Base-by-base conservation (phyloP, 1,140 invertebrate genomes). In the Aleiodes sp. region DNA sequence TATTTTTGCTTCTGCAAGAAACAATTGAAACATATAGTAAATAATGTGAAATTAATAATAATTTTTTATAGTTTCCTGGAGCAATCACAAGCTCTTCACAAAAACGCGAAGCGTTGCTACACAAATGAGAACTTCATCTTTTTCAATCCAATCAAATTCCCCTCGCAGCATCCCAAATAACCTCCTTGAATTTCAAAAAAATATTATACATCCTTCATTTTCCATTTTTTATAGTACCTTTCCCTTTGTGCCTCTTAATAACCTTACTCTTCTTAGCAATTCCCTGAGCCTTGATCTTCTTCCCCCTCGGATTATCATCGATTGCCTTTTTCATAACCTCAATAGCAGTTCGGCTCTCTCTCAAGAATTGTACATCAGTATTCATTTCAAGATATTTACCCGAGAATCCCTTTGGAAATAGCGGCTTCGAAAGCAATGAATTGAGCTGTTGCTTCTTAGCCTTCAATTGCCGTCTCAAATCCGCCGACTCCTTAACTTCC, bases 351-450 rank as follows among this genome's bases (percentile, higher is more conserved):
- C 88, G 63, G 1, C 82, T 78, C 31, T 83, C 78, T 6, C 81
- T 65, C n/a, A 64, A 16, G 7, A 83, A 8, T 31, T 75, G 61
- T 12, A 72, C 2, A 14, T 79, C 37, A 0, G 76, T 21, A 73
- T 87, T 88, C 9, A 82, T 67, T 0, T 90, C 87, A 2, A 87
- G 86, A 80, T 91, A 93, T 77, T 91, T 93, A 64, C 90, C 92
- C 65, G 89, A 93, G 76, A 92, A 92, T 1, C 89, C 89, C 79
- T 87, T 88, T 0, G 90, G 90, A 73, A 92, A 91, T 8, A 94
- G 74, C 1, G 91, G 89, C 70, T 89, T 87, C 0, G 86, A 82
- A 24, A 94, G 75, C 12, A 94, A 74, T 3, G 79, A 57, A 3
- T 85, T 80, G 4, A 95, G 79, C 37, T 91, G 87, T 39, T 86